Evolutionary conservation across 2,888 invertebrate genomes (phyloP).

Genomic region (Dascillus cervinus): DNA sequence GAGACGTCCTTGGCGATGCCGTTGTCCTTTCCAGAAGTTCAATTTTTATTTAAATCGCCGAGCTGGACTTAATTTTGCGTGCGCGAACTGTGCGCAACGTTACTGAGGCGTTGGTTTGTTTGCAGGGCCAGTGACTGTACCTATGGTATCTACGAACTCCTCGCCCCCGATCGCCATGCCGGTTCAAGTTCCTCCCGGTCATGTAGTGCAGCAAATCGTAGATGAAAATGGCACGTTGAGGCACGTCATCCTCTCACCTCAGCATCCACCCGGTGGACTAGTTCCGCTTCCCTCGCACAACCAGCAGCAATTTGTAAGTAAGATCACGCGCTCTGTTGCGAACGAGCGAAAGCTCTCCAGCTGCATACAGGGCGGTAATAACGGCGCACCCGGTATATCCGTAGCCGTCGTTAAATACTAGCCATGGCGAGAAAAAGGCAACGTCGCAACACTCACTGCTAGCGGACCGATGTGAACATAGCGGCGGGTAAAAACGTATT

Average conservation of each 20-base stretch:
- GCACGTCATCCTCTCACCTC: constrained; percentile 82
- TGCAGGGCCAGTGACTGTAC: constrained; percentile 75
- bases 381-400: too few species aligned
- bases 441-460: too few species aligned
- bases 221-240: constrained; percentile 84
- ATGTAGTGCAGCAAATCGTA: constrained; percentile 86
- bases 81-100: too few species aligned
- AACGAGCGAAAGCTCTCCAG: too few species aligned
- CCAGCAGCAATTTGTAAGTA: constrained; percentile 60
- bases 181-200: constrained; percentile 85
- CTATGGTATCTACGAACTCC: constrained; percentile 75
- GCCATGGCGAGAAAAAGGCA: too few species aligned
- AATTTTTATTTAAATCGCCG: too few species aligned
- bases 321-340: too few species aligned
- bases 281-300: constrained; percentile 51
- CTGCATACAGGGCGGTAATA: too few species aligned
- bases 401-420: too few species aligned
- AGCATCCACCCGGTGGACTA: constrained; percentile 48
- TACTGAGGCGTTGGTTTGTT: constrained; percentile 26
- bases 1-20: constrained; percentile 34
- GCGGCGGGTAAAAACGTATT: too few species aligned
- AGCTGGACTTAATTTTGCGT: too few species aligned
- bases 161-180: constrained; percentile 77
- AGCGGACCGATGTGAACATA: too few species aligned
- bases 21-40: constrained; percentile 38